These are phyloP conservation scores for Sinosuthora webbiana DNA, from an alignment of 2,113 vertebrate species.

Conservation along the genomic window DNA sequence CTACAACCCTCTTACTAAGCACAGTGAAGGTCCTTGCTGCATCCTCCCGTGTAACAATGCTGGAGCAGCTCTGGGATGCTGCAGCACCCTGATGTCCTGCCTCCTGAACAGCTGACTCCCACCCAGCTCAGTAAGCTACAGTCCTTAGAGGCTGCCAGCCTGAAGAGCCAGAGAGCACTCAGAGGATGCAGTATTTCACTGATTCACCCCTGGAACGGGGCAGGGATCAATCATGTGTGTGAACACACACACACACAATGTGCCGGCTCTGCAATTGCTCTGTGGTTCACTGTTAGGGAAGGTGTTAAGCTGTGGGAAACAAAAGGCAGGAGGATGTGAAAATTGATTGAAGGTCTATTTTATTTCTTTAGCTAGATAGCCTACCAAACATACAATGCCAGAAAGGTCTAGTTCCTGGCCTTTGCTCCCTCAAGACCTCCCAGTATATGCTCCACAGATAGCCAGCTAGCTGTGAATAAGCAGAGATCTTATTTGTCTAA, in stretches of 20 bases:
- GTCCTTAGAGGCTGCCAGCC: neutral
- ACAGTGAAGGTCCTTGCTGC: neutral
- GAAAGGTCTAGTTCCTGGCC: neutral
- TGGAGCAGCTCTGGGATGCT: neutral
- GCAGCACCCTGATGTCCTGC: neutral
- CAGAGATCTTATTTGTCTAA: neutral
- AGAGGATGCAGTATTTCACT: neutral
- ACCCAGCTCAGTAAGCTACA: neutral
- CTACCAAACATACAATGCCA: neutral
- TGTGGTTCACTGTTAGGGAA: neutral
- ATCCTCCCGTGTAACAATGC: neutral
- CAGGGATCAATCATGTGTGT: neutral
- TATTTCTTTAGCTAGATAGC: neutral
- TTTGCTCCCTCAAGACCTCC: neutral
- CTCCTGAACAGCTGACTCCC: neutral
- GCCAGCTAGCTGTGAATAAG: neutral
- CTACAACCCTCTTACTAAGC: neutral
- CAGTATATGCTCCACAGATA: neutral
- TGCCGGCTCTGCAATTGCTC: neutral
- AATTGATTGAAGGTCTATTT: neutral
- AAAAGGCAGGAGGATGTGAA: neutral
- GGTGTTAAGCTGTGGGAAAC: neutral
- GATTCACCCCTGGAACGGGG: neutral
- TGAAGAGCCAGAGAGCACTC: neutral
- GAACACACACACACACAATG: neutral